Evolutionary conservation across 2,797 vertebrate genomes (phyloP), one percentile per base, ranked within the genome.

Genomic region (Moxostoma hubbsi): DNA sequence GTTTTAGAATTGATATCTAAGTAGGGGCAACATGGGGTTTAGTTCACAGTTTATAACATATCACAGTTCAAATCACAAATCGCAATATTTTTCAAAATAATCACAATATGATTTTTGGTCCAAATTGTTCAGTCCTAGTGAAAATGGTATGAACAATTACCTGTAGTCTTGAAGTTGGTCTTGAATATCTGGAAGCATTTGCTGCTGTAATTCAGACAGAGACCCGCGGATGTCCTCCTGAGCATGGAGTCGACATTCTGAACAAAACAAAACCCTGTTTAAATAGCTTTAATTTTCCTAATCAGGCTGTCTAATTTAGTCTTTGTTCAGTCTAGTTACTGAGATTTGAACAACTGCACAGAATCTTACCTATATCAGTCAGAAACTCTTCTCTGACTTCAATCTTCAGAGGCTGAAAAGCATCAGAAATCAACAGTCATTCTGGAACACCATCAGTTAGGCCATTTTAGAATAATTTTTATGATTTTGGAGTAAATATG

Each of bases 161-260:
- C 97, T 96, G 89, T 98, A 98, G 81, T 97, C 97, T 43, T 95
- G 95, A n/a, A 98, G 96, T 90, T 98, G 97, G 72, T 98, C 95
- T 89, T 98, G 95, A 82, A 98, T 96, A 81, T 96, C 95, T 0
- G 95, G 95, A 85, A 97, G 90, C 84, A 96, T 94, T 10, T 92
- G 94, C 86, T 95, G 96, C 90, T 98, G 97, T 18, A 96, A 94
- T 64, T 97, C 96, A 0, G 91, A 92, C 36, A 98, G 92, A 1
- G 92, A 87, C 0, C 91, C 85, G 0, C 95, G 91, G 82, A 94
- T 86, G n/a, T 98, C 97, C 73, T 98, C 97, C 73, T 95, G 92
- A 0, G 90, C 93, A 6, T 96, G 93, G 49, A 98, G 90, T 36
- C 94, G 94, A 18, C 74, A 80, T 43, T 97, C 97, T 98, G 87